Evolutionary conservation across 2,113 vertebrate genomes (phyloP), one percentile per base, ranked within the genome.

Genomic region (Catharus bicknelli): DNA sequence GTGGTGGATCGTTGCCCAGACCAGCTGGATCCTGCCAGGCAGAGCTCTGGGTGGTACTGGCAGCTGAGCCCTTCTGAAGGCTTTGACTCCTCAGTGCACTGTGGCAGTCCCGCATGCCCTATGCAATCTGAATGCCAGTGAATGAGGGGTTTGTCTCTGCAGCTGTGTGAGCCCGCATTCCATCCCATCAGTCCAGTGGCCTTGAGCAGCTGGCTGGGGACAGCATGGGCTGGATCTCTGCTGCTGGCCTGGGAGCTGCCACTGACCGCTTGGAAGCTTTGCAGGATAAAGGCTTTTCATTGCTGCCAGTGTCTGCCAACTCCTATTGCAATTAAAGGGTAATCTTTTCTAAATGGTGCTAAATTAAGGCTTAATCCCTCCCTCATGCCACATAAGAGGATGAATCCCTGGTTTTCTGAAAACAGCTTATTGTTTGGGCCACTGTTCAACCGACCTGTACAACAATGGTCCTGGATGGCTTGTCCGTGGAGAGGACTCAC

Each of bases 301-400:
- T 95, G 79, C 61, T 87, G 83, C 58, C 62, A 2, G 18, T 77
- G 79, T 93, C 96, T 96, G 96, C 95, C 97, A 97, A 58, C 88
- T 96, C 85, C 86, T 93, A 69, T 88, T 96, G 95, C 96, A 98
- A 97, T 98, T 97, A 97, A 95, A 94, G 86, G 84, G 83, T 98
- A 98, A 98, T 98, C 98, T 97, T 97, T 97, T 97, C 95, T 98
- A 97, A 98, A 98, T 97, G 94, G 95, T 86, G 79, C 97, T 98
- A 97, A 97, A 97, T 98, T 96, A 97, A 97, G 95, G 84, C 83
- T 96, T 97, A 97, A 98, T 97, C 98, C 97, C 91, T 97, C 88
- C 95, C 94, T 95, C 86, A 69, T 94, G 95, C 95, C 73, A 77
- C 95, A 90, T 97, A 98, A 97, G 96, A 96, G 95, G 97, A 98